Conservation (phyloP, 2,113 vertebrate species). For the Clarias macrocephalus region DNA sequence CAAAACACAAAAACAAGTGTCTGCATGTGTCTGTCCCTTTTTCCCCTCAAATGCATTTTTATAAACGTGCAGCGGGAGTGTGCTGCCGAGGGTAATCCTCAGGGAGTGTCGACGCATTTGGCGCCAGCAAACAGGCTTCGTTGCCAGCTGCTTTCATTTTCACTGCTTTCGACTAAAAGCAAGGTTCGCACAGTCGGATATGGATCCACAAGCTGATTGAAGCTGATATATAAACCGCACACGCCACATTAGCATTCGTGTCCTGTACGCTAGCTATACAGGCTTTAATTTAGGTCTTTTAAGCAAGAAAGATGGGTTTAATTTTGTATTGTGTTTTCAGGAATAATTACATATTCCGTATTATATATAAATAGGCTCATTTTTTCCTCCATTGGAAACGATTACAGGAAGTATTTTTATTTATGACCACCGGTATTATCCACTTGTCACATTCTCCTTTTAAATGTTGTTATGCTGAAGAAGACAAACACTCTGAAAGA, state of each 20-base stretch:
- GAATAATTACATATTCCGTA: not conserved
- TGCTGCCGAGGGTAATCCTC: constrained; percentile 47
- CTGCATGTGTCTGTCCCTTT: constrained; percentile 8
- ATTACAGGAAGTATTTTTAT: not conserved
- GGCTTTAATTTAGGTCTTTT: not conserved
- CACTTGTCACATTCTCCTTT: constrained; percentile 19
- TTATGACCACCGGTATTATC: not conserved
- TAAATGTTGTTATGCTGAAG: constrained; percentile 31
- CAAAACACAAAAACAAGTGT: constrained; percentile 18
- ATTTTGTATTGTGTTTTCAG: not conserved
- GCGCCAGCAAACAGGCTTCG: constrained; percentile 52
- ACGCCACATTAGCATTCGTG: constrained; percentile 38
- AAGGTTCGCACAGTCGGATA: constrained; percentile 52
- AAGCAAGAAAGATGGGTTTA: constrained; percentile 20
- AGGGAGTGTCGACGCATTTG: constrained; percentile 51
- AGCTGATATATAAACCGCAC: constrained; percentile 58
- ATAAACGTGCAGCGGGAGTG: constrained; percentile 47
- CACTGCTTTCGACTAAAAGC: constrained; percentile 44
- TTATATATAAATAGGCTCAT: not conserved
- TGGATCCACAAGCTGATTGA: constrained; percentile 56
- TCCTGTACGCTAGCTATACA: constrained; percentile 13
- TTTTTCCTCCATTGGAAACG: not conserved
- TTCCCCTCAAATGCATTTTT: constrained; percentile 38
- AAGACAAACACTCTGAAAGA: constrained; percentile 24
- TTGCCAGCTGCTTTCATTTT: constrained; percentile 56